A percentile compares a stretch with the other conserved stretches of the same genome.
Evolutionary conservation across 2,888 invertebrate genomes (phyloP).

Genomic region (Gandaritis pyraliata): DNA sequence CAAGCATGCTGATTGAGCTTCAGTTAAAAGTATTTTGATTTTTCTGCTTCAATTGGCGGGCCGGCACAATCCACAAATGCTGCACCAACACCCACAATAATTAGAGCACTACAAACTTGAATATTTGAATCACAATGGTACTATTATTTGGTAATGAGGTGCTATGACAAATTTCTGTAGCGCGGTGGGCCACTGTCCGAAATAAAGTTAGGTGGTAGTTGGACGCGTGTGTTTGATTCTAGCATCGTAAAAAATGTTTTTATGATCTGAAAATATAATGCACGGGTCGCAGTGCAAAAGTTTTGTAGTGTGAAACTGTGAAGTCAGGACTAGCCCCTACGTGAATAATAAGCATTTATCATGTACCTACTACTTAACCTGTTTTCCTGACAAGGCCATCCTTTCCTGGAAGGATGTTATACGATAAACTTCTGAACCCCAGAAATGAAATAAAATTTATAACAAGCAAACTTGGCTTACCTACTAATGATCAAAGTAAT

Average conservation of each 20-base stretch:
- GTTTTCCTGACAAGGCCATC: too few species aligned
- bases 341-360: too few species aligned
- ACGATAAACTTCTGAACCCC: neutral
- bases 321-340: too few species aligned
- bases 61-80: slow-evolving; percentile 14
- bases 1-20: slow-evolving; percentile 17
- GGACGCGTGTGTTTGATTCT: too few species aligned
- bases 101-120: slow-evolving; percentile 26
- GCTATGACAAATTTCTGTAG: too few species aligned
- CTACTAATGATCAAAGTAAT: slow-evolving; percentile 10
- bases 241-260: too few species aligned
- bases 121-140: slow-evolving; percentile 13
- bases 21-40: neutral
- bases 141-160: neutral
- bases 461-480: slow-evolving; percentile 9
- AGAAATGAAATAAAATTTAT: neutral
- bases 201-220: too few species aligned
- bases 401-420: too few species aligned
- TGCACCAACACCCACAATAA: slow-evolving; percentile 15
- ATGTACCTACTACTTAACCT: too few species aligned
- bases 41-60: neutral
- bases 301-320: too few species aligned
- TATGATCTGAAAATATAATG: too few species aligned
- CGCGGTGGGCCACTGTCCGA: neutral
- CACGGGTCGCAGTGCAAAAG: too few species aligned